Percentiles rank a stretch among this genome's conserved stretches.
phyloP scores from a whole-genome alignment of 2,888 invertebrate genomes.

The Clusia tigrina region DNA sequence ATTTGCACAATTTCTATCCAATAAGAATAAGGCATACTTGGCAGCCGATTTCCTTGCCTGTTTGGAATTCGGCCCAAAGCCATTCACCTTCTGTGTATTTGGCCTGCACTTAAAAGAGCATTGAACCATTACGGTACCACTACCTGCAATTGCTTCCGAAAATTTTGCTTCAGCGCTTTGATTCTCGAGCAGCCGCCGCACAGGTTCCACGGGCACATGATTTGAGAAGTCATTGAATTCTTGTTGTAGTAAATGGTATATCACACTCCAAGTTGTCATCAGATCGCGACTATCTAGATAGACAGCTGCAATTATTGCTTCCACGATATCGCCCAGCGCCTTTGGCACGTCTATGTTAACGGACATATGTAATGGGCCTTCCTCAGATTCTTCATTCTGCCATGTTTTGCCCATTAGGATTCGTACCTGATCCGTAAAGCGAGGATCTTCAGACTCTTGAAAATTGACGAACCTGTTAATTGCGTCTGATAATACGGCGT shows the following conservation, averaged over 20 bases:
- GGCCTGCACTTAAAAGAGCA: slow-evolving; percentile 72
- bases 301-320: slow-evolving; percentile 89
- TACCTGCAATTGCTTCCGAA: slow-evolving; percentile 49
- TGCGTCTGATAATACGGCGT: slow-evolving; percentile 63
- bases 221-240: slow-evolving; percentile 84
- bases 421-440: slow-evolving; percentile 58
- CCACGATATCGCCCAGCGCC: slow-evolving; percentile 91
- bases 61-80: slow-evolving; percentile 75
- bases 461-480: slow-evolving; percentile 64
- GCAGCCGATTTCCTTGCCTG: slow-evolving; percentile 82
- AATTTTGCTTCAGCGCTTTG: slow-evolving; percentile 80
- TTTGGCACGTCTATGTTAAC: slow-evolving; percentile 88
- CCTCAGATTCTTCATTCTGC: slow-evolving; percentile 29
- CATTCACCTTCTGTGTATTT: slow-evolving; percentile 69
- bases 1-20: too few species aligned
- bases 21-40: slow-evolving; percentile 79
- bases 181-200: slow-evolving; percentile 85
- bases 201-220: slow-evolving; percentile 88
- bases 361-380: slow-evolving; percentile 59
- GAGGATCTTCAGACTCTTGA: slow-evolving; percentile 54
- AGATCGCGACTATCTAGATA: slow-evolving; percentile 84
- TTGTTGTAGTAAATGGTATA: slow-evolving; percentile 83
- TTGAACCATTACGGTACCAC: slow-evolving; percentile 68
- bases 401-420: slow-evolving; percentile 55
- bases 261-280: slow-evolving; percentile 79